Percentiles rank a stretch among this genome's conserved stretches.
Evolutionary conservation across 2,797 vertebrate genomes (phyloP).

Genomic region (Lerista edwardsae): DNA sequence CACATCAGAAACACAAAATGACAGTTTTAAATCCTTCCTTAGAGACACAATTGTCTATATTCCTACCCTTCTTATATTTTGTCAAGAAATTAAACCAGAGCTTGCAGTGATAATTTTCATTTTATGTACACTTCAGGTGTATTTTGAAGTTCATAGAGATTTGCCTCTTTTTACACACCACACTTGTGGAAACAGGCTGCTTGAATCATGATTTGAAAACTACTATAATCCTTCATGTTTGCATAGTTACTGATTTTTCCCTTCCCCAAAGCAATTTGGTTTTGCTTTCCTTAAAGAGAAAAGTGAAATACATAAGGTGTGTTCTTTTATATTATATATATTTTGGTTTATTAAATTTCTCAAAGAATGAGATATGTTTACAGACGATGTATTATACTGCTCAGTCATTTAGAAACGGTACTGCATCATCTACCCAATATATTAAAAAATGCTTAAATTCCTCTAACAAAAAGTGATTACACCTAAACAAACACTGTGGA

Average conservation of each 20-base stretch:
- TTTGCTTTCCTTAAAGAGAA: slow-evolving; percentile 38
- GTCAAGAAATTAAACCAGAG: not conserved
- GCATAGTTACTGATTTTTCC: not conserved
- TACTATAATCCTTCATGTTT: not conserved
- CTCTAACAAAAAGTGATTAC: slow-evolving; percentile 59
- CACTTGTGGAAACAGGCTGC: not conserved
- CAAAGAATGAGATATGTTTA: slow-evolving; percentile 47
- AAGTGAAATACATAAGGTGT: slow-evolving; percentile 50
- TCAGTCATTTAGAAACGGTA: slow-evolving; percentile 60
- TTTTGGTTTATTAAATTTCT: slow-evolving; percentile 50
- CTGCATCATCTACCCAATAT: slow-evolving; percentile 52
- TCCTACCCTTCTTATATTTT: not conserved
- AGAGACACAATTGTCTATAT: not conserved
- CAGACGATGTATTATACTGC: slow-evolving; percentile 41
- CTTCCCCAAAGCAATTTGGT: slow-evolving; percentile 24
- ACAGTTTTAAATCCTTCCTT: not conserved
- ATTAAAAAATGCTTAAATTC: slow-evolving; percentile 43
- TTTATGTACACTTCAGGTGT: not conserved
- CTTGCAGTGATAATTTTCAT: not conserved
- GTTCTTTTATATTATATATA: slow-evolving; percentile 38
- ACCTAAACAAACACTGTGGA: slow-evolving; percentile 59
- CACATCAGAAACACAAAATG: not conserved
- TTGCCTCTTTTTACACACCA: not conserved
- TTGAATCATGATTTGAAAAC: not conserved
- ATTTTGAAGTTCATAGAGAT: slow-evolving; percentile 5